phyloP scores from a whole-genome alignment of 2,113 vertebrate species.

The Arvicanthis niloticus region DNA sequence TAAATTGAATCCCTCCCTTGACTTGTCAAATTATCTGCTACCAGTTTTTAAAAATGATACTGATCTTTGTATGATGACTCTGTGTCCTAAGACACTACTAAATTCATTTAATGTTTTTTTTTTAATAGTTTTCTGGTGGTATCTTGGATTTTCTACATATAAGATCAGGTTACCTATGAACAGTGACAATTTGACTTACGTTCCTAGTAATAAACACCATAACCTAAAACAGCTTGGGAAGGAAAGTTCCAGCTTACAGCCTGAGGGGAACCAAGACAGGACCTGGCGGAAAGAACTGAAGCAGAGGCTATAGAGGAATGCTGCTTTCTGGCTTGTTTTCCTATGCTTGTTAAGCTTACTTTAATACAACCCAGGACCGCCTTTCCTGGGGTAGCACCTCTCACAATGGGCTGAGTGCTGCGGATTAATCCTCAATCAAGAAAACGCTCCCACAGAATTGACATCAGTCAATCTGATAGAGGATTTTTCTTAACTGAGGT shows the following conservation, averaged over 20 bases:
- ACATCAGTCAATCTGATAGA: background rate
- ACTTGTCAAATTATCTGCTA: background rate
- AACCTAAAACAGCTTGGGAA: background rate
- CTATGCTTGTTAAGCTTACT: background rate
- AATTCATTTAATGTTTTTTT: background rate
- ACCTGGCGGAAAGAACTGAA: background rate
- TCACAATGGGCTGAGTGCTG: background rate
- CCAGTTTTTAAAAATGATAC: background rate
- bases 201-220: background rate
- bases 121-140: background rate
- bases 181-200: background rate
- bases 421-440: background rate
- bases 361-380: background rate
- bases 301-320: background rate
- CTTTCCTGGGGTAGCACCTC: background rate
- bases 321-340: background rate
- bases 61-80: background rate
- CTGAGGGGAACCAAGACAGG: background rate
- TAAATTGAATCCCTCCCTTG: background rate
- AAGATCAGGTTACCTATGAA: background rate
- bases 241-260: background rate
- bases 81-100: background rate
- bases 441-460: background rate
- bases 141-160: background rate
- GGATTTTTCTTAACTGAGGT: background rate